These are phyloP conservation scores for Saccopteryx leptura DNA, from an alignment of 2,113 vertebrate species.

Conservation along the genomic window DNA sequence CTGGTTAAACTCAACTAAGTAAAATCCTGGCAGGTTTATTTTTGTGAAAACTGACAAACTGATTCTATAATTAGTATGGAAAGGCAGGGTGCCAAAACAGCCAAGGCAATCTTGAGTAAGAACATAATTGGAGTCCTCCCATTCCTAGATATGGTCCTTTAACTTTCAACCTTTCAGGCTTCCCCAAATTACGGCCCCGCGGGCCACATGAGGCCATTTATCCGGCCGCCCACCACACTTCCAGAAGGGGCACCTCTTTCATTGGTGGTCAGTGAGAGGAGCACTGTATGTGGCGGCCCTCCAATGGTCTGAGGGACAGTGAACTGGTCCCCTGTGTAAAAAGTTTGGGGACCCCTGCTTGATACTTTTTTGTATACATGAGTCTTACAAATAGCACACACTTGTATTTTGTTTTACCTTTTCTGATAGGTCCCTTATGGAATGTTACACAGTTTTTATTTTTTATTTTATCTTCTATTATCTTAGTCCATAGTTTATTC, in stretches of 20 bases:
- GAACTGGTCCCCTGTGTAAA: too few relatives aligned
- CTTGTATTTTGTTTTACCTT: background rate
- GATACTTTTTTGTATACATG: background rate
- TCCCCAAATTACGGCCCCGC: too few relatives aligned
- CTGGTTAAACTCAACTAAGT: constrained; percentile 4
- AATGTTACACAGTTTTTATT: background rate
- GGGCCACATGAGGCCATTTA: too few relatives aligned
- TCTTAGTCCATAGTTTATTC: background rate
- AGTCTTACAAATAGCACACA: background rate
- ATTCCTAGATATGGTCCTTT: background rate
- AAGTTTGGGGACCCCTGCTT: too few relatives aligned
- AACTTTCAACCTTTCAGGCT: background rate
- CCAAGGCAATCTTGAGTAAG: background rate
- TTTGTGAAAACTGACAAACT: constrained; percentile 29
- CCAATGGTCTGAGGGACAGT: too few relatives aligned
- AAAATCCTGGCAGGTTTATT: constrained; percentile 22
- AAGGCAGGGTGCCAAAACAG: background rate
- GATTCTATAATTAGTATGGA: constrained; percentile 48
- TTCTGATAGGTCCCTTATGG: background rate
- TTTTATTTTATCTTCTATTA: background rate
- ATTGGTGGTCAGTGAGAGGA: too few relatives aligned
- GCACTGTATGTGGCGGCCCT: too few relatives aligned
- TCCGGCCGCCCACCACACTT: too few relatives aligned
- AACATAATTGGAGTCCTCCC: background rate
- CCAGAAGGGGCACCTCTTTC: too few relatives aligned